Percentiles rank a stretch among this genome's conserved stretches.
Conservation (phyloP, 1,140 invertebrate species). For the Oryzaephilus surinamensis region DNA sequence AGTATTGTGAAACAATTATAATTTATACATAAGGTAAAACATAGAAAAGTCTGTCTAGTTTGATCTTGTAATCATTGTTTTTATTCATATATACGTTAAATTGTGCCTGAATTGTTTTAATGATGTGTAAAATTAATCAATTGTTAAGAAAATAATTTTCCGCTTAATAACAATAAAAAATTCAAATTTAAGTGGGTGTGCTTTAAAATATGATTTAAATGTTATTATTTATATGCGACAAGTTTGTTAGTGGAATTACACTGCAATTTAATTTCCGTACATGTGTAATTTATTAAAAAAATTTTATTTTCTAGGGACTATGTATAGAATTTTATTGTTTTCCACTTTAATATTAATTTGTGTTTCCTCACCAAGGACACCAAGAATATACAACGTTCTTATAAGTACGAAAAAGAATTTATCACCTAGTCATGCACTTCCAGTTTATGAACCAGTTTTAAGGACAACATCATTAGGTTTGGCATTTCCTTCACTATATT, state of each 20-base stretch:
- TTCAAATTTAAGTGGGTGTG: too few relatives aligned
- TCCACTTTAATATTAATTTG: constrained; percentile 5
- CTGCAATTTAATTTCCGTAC: constrained; percentile 9
- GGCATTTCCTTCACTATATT: constrained; percentile 36
- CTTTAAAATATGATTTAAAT: constrained; percentile 7
- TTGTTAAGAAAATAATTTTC: too few relatives aligned
- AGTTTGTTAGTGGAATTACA: background rate
- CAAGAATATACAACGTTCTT: constrained; percentile 67
- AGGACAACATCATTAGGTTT: constrained; percentile 47
- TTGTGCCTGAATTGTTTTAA: too few relatives aligned
- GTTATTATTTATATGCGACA: background rate
- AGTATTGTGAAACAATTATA: too few relatives aligned
- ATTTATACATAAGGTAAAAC: too few relatives aligned
- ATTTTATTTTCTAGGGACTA: constrained; percentile 9
- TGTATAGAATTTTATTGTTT: constrained; percentile 11
- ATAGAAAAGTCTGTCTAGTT: too few relatives aligned
- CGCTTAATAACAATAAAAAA: too few relatives aligned
- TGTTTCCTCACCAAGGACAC: constrained; percentile 33
- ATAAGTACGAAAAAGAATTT: constrained; percentile 65
- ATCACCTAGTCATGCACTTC: constrained; percentile 59
- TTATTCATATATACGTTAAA: too few relatives aligned
- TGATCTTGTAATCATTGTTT: too few relatives aligned
- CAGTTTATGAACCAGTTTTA: constrained; percentile 57
- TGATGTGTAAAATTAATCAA: too few relatives aligned
- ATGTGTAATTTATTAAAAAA: constrained; percentile 3